Base-by-base conservation (phyloP, 2,888 invertebrate genomes). In the Limnephilus auricula region DNA sequence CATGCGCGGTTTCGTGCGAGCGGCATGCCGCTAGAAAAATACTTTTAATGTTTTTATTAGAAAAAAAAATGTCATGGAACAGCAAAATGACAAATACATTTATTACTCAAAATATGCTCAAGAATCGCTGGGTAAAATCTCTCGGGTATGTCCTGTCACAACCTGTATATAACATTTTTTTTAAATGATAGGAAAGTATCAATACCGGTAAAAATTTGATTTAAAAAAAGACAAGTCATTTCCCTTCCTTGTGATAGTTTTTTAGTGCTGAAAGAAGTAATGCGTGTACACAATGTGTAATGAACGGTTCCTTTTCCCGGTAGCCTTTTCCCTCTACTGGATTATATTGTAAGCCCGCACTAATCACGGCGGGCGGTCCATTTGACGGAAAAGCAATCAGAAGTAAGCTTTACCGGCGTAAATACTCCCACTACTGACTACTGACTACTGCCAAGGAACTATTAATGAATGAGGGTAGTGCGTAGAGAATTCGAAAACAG, bases 301-400 rank as follows among this genome's bases (percentile, higher is more conserved):
- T 65, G 65, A 65, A 65, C 65, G 25, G n/a, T 65, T 65, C n/a
- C 65, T 2, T 25, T 65, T 65, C 65, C 4, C 65, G 5, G n/a
- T 65, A 9, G 65, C 40, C 30, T 40, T 85, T 40, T 85, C 85
- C 30, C 40, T 34, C 40, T n/a, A n/a, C 45, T n/a, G 85, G 45
- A 85, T 85, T 85, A 85, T 45, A 40, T 85, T 85, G 85, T 85
- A 85, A 85, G 85, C 85, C 85, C 34, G 40, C 40, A 85, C 85
- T 85, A 40, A 85, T 85, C 85, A 40, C 40, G n/a, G 37, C 18
- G 13, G 85, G 85, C 40, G 37, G 30, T 85, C 85, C 37, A 40
- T 85, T 40, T 85, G 85, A 85, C 40, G 40, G 37, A 30, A 85
- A 85, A 85, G 85, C 85, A 85, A 85, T 85, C 85, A 85, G 45